phyloP scores from a whole-genome alignment of 2,797 vertebrate species.

The Cynopterus sphinx region DNA sequence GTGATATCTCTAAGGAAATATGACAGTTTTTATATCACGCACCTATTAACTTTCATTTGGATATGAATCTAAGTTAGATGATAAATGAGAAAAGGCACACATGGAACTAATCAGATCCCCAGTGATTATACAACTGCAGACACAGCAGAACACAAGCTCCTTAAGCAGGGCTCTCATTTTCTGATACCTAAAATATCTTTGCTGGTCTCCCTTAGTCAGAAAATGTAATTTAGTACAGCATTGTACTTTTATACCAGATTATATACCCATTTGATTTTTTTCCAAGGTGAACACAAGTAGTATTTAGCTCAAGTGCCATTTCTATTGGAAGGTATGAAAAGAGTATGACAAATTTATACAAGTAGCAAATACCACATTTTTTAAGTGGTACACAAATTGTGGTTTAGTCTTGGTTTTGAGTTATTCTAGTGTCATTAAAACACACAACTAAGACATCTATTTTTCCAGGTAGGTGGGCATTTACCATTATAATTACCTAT shows the following conservation, averaged over 20 bases:
- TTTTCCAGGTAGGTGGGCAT: neutral
- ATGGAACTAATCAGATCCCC: slow-evolving; percentile 40
- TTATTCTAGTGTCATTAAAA: neutral
- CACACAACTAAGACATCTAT: neutral
- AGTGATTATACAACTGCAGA: slow-evolving; percentile 23
- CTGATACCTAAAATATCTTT: neutral
- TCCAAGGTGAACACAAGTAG: slow-evolving; percentile 40
- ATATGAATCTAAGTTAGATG: slow-evolving; percentile 30
- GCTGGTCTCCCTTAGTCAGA: neutral
- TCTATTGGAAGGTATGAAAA: slow-evolving; percentile 30
- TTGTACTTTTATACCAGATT: neutral
- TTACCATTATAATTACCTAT: slow-evolving; percentile 47
- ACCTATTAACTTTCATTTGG: slow-evolving; percentile 40
- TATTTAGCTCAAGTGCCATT: slow-evolving; percentile 37
- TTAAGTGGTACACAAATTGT: neutral
- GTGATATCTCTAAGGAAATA: neutral
- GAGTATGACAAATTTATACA: slow-evolving; percentile 27
- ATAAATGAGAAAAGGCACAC: slow-evolving; percentile 53
- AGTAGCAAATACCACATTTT: slow-evolving; percentile 39
- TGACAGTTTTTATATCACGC: neutral
- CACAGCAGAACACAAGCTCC: slow-evolving; percentile 24
- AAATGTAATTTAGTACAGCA: neutral
- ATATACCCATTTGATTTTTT: slow-evolving; percentile 29
- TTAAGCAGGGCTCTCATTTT: neutral
- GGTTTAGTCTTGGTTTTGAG: neutral